Conservation (phyloP, 2,113 vertebrate species). For the Microtus ochrogaster region DNA sequence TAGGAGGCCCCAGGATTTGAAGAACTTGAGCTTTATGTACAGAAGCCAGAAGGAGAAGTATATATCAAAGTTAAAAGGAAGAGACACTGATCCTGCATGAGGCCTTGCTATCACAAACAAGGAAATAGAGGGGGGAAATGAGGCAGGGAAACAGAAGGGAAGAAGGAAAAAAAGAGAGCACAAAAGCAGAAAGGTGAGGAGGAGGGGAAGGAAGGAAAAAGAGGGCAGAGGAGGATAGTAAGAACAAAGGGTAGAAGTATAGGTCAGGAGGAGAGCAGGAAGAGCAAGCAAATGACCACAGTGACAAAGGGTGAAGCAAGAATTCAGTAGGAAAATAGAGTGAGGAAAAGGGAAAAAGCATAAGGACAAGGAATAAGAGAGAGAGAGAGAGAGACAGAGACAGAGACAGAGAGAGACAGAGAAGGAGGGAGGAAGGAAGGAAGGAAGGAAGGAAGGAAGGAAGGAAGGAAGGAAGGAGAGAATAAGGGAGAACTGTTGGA, state of each 20-base stretch:
- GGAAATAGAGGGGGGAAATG: background rate
- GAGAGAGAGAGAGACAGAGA: too few relatives aligned
- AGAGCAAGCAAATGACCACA: background rate
- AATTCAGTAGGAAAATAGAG: background rate
- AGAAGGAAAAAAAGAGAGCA: background rate
- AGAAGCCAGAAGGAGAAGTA: background rate
- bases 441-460: too few relatives aligned
- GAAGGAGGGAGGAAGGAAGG: too few relatives aligned
- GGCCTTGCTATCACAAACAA: background rate
- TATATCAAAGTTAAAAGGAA: background rate
- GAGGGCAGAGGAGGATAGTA: background rate
- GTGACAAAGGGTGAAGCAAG: background rate
- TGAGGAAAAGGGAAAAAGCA: background rate
- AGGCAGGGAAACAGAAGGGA: background rate
- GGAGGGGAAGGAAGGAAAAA: too few relatives aligned
- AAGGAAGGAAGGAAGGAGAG: too few relatives aligned
- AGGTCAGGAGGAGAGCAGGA: background rate
- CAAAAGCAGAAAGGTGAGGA: background rate
- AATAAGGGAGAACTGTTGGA: background rate
- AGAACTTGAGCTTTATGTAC: background rate
- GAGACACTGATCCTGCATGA: background rate
- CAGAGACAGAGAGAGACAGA: accelerated
- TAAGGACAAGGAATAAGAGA: accelerated
- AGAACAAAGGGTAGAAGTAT: background rate
- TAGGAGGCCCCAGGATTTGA: background rate